These are phyloP conservation scores for Carpatolechia fugitivella DNA, from an alignment of 2,888 invertebrate species.

Conservation along the genomic window DNA sequence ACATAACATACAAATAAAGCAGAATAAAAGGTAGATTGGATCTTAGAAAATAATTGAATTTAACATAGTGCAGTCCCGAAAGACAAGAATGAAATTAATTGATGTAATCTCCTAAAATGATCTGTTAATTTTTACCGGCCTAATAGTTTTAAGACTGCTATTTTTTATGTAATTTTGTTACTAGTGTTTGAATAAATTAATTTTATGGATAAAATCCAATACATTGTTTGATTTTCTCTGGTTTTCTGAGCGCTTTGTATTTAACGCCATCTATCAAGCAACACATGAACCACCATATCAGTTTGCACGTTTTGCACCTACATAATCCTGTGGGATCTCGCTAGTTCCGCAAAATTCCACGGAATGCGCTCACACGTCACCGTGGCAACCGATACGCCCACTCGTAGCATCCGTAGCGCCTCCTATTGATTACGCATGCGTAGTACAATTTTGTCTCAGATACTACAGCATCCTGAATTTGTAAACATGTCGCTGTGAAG, in stretches of 20 bases:
- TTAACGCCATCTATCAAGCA: neutral
- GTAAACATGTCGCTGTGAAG: slow-evolving; percentile 45
- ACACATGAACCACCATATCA: neutral
- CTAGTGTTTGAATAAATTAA: neutral
- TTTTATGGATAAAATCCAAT: neutral
- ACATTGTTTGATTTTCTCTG: neutral
- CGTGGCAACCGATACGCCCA: slow-evolving; percentile 15
- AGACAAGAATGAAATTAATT: neutral
- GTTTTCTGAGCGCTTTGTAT: neutral
- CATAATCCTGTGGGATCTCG: neutral
- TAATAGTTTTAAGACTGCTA: neutral
- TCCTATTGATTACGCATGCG: slow-evolving; percentile 71
- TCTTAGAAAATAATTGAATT: neutral
- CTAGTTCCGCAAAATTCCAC: slow-evolving; percentile 5
- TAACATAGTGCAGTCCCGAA: neutral
- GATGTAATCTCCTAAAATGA: neutral
- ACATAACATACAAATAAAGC: slow-evolving; percentile 33
- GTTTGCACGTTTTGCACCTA: too few species aligned
- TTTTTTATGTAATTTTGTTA: neutral
- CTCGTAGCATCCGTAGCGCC: slow-evolving; percentile 22
- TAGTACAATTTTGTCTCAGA: slow-evolving; percentile 28
- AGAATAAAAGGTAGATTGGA: slow-evolving; percentile 46
- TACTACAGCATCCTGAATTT: slow-evolving; percentile 32
- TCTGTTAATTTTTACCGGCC: neutral
- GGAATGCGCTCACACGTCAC: slow-evolving; percentile 9